Conservation (phyloP, 2,797 vertebrate species). For the Acomys russatus region DNA sequence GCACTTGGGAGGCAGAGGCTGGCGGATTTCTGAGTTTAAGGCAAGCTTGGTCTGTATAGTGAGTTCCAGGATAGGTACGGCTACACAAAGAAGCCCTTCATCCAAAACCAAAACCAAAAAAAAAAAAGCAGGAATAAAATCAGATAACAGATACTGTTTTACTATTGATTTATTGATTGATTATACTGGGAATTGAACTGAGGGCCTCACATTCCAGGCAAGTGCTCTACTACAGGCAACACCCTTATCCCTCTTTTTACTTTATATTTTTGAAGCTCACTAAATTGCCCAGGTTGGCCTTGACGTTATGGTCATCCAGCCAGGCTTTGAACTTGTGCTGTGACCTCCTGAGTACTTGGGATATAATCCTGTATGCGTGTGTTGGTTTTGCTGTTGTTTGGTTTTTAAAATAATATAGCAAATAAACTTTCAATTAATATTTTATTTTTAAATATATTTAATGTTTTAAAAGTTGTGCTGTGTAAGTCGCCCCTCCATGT, state of each 20-base stretch:
- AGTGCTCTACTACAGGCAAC: background rate
- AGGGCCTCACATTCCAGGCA: background rate
- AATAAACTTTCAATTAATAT: slow-evolving; percentile 35
- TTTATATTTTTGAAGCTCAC: background rate
- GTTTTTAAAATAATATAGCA: background rate
- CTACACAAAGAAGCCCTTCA: background rate
- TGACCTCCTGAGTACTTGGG: background rate
- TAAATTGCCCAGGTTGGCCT: background rate
- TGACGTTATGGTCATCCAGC: background rate
- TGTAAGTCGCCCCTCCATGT: slow-evolving; percentile 8
- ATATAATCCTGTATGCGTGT: background rate
- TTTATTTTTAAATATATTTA: background rate
- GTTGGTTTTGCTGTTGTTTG: background rate
- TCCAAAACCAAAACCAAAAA: background rate
- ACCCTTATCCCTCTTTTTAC: background rate
- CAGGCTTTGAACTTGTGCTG: background rate
- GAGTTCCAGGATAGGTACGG: background rate
- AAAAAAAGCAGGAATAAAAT: background rate
- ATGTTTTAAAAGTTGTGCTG: background rate
- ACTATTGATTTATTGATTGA: background rate
- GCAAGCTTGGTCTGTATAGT: background rate
- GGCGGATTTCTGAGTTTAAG: background rate
- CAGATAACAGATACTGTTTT: background rate
- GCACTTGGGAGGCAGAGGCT: background rate
- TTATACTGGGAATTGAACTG: background rate